Conservation (phyloP, 2,797 vertebrate genomes). For the Cyclura pinguis region DNA sequence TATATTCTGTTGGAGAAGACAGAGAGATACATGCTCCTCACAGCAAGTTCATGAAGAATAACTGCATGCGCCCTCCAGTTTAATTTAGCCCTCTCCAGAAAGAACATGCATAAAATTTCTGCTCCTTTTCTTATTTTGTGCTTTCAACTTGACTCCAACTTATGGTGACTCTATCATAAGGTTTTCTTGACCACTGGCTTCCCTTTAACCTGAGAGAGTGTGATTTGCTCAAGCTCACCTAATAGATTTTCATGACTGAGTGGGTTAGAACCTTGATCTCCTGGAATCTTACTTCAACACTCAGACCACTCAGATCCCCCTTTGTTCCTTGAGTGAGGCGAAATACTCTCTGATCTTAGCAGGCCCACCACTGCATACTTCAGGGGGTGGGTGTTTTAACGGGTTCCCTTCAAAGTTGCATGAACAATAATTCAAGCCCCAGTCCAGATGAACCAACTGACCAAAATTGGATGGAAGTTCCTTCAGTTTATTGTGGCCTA, state of each 20-base stretch:
- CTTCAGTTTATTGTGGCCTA: conserved; percentile 64
- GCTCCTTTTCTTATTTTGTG: too few species aligned
- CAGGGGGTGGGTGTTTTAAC: conserved; percentile 60
- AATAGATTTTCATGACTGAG: too few species aligned
- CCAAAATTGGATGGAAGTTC: conserved; percentile 66
- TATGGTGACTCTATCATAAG: too few species aligned
- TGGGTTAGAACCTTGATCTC: too few species aligned
- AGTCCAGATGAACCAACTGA: conserved; percentile 66
- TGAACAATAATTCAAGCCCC: conserved; percentile 64
- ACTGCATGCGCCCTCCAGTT: background rate
- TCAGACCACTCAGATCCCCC: background rate
- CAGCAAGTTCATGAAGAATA: background rate
- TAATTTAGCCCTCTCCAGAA: background rate
- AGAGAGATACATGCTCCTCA: background rate
- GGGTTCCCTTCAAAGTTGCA: conserved; percentile 74
- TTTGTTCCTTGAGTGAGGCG: background rate
- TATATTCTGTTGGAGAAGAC: background rate
- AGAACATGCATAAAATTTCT: background rate
- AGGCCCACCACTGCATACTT: conserved; percentile 69
- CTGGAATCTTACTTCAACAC: too few species aligned
- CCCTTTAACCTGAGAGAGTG: too few species aligned
- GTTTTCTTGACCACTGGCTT: too few species aligned
- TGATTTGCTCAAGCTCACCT: too few species aligned
- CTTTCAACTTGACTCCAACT: too few species aligned
- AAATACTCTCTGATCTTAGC: conserved; percentile 71